Conservation (phyloP, 2,113 vertebrate species). For the Phalacrocorax carbo region DNA sequence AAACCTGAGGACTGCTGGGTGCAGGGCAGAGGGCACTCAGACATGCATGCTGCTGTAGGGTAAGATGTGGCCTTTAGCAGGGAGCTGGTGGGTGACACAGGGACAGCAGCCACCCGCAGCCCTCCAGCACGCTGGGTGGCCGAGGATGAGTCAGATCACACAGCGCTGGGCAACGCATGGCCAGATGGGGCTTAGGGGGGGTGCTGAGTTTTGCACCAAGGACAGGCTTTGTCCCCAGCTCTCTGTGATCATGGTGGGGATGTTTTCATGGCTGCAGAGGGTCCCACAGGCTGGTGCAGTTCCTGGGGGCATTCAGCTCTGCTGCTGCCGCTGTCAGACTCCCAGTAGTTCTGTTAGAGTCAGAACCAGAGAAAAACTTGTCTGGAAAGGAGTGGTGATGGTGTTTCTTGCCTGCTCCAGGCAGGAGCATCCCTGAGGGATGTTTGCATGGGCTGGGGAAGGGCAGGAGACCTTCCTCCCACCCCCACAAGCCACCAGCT, state of each 20-base stretch:
- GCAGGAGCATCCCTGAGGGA: neutral
- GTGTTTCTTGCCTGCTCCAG: neutral
- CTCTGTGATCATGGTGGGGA: neutral
- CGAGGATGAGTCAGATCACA: neutral
- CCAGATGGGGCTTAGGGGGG: neutral
- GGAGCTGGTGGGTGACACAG: neutral
- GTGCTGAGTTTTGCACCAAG: neutral
- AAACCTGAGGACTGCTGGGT: neutral
- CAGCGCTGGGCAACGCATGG: rapidly evolving
- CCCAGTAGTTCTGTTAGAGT: neutral
- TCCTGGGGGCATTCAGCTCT: neutral
- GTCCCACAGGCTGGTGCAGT: neutral
- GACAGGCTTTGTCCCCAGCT: neutral
- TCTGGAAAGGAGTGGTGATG: neutral
- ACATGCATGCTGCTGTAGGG: neutral
- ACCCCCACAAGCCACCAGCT: neutral
- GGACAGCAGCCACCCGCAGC: neutral
- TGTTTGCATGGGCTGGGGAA: neutral
- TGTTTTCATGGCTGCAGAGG: neutral
- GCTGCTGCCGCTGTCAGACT: neutral
- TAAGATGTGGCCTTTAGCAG: neutral
- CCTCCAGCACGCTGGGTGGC: neutral
- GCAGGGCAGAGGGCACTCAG: neutral
- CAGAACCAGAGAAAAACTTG: neutral
- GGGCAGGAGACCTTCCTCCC: neutral